Conservation (phyloP, 2,797 vertebrate species). For the Prunella strophiata region DNA sequence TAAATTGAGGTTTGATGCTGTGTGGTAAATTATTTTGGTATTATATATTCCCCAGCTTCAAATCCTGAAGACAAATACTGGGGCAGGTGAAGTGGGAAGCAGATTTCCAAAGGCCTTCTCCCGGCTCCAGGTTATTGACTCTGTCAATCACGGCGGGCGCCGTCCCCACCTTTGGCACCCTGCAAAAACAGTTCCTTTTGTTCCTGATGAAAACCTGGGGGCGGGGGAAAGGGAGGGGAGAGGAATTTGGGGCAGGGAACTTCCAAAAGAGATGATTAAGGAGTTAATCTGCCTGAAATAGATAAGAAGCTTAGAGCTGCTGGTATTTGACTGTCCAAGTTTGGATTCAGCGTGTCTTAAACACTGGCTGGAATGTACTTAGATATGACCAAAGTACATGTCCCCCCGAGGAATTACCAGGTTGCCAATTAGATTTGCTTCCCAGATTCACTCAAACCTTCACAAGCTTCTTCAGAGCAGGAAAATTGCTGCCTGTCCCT, state of each 20-base stretch:
- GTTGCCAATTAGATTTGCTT: conserved; percentile 75
- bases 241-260: conserved; percentile 69
- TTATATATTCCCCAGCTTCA: background rate
- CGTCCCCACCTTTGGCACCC: conserved; percentile 5
- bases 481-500: conserved; percentile 68
- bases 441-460: conserved; percentile 73
- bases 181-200: background rate
- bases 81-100: conserved; percentile 3
- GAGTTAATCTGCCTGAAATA: conserved; percentile 75
- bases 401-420: conserved; percentile 65
- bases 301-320: conserved; percentile 73
- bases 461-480: conserved; percentile 67
- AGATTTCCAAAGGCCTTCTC: conserved; percentile 30
- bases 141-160: background rate
- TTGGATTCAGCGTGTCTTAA: conserved; percentile 68
- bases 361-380: conserved; percentile 74
- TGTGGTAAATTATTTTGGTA: background rate
- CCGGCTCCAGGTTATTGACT: conserved; percentile 9
- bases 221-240: background rate
- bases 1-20: background rate
- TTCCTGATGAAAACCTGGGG: background rate
- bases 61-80: conserved; percentile 22
- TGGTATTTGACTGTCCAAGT: conserved; percentile 69
- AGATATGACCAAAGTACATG: conserved; percentile 69
- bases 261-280: conserved; percentile 74